phyloP scores from a whole-genome alignment of 2,888 invertebrate genomes.

The Unio delphinus region DNA sequence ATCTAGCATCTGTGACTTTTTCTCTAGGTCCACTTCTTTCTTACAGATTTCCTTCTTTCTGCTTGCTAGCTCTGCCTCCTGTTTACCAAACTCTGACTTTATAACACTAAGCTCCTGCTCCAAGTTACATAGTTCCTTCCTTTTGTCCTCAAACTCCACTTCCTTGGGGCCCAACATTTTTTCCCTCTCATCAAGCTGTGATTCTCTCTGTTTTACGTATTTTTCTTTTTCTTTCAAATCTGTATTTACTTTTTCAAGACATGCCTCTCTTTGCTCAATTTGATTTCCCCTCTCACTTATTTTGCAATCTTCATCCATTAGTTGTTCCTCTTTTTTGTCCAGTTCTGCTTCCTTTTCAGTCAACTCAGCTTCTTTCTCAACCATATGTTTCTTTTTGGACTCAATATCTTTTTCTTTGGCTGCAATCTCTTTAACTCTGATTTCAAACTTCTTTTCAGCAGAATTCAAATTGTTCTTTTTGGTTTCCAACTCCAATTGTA shows the following conservation, averaged over 20 bases:
- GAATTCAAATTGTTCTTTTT: constrained; percentile 14
- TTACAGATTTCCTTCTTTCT: neutral
- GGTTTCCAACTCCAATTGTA: constrained; percentile 10
- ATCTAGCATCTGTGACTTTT: neutral
- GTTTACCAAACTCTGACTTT: constrained; percentile 1
- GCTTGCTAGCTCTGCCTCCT: constrained; percentile 2
- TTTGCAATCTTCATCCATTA: constrained; percentile 1
- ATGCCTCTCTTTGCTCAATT: constrained; percentile 5
- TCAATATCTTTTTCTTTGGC: constrained; percentile 7
- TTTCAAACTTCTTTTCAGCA: constrained; percentile 3
- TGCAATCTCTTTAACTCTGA: constrained; percentile 3
- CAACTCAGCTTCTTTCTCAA: neutral
- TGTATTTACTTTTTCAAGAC: neutral
- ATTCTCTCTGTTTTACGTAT: neutral
- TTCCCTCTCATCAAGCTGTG: no score
- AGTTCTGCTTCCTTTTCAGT: constrained; percentile 2
- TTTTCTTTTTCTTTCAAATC: no score
- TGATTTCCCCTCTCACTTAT: constrained; percentile 1
- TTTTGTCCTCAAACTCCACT: constrained; percentile 6
- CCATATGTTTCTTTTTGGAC: no score
- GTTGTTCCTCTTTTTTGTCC: constrained; percentile 7
- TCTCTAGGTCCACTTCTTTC: neutral
- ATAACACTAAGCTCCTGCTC: constrained; percentile 2
- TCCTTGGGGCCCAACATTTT: neutral
- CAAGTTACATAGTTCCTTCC: constrained; percentile 5